Conservation (phyloP, 2,113 vertebrate species). For the Megaceryle torquata region DNA sequence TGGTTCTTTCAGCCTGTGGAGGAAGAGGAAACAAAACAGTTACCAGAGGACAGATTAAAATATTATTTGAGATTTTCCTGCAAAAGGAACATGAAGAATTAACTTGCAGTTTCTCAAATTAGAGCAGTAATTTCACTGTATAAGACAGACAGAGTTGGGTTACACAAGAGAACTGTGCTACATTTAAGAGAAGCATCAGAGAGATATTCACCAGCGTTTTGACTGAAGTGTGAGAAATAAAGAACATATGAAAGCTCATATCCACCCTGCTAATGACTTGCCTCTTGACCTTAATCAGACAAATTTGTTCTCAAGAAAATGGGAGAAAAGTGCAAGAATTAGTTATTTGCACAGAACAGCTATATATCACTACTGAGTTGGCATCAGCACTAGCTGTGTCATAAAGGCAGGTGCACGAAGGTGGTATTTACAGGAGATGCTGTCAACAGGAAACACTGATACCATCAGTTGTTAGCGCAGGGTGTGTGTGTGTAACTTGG, state of each 20-base stretch:
- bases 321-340: background rate
- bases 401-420: background rate
- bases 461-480: background rate
- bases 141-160: background rate
- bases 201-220: background rate
- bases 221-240: background rate
- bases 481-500: background rate
- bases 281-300: background rate
- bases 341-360: background rate
- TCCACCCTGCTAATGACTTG: background rate
- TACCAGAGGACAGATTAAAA: background rate
- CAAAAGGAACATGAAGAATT: background rate
- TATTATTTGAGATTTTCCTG: background rate
- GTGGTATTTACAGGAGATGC: background rate
- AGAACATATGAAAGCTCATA: background rate
- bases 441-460: background rate
- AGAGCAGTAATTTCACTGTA: background rate
- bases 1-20: constrained; percentile 83
- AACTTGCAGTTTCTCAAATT: background rate
- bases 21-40: background rate
- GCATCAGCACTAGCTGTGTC: background rate
- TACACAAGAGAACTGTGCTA: background rate
- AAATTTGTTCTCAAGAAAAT: background rate
- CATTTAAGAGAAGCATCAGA: background rate
- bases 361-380: fast-evolving